Percentiles rank a stretch among this genome's conserved stretches.
phyloP scores from a whole-genome alignment of 2,888 invertebrate genomes.

The Priocnemis perturbator region DNA sequence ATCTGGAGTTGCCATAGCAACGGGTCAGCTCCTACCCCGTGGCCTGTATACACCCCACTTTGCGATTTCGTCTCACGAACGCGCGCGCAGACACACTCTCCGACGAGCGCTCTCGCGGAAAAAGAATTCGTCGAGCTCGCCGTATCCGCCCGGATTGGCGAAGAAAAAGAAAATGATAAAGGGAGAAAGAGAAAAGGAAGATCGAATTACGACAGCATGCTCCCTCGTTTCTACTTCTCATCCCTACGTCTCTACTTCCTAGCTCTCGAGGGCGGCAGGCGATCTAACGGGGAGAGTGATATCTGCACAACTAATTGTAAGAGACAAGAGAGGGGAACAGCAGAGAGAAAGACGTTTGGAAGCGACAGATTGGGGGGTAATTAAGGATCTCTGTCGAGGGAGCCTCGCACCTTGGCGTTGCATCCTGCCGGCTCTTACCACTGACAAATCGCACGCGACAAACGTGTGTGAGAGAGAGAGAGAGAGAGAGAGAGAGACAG shows the following conservation, averaged over 20 bases:
- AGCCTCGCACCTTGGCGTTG: constrained; percentile 58
- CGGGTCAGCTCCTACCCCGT: constrained; percentile 59
- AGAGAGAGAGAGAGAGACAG: no score
- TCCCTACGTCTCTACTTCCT: no score
- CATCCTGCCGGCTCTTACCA: constrained; percentile 47
- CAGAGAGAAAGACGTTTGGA: constrained; percentile 4
- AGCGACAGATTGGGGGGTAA: constrained; percentile 31
- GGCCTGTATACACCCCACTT: constrained; percentile 57
- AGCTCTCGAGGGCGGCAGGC: no score
- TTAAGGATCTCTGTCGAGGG: constrained; percentile 36
- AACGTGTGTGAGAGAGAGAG: not conserved
- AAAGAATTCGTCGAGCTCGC: no score
- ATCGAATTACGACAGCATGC: no score
- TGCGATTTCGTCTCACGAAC: not conserved
- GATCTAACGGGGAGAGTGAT: constrained; percentile 13
- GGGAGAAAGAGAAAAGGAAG: no score
- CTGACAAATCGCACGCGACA: constrained; percentile 21
- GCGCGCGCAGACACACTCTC: no score
- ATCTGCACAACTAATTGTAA: constrained; percentile 19
- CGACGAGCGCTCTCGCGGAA: not conserved
- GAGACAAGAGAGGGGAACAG: constrained; percentile 4
- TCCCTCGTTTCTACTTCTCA: no score
- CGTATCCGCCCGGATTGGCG: no score
- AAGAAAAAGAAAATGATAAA: no score
- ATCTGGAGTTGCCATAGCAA: constrained; percentile 72